Conservation (phyloP, 2,888 invertebrate genomes). For the Linnaemya vulpina region DNA sequence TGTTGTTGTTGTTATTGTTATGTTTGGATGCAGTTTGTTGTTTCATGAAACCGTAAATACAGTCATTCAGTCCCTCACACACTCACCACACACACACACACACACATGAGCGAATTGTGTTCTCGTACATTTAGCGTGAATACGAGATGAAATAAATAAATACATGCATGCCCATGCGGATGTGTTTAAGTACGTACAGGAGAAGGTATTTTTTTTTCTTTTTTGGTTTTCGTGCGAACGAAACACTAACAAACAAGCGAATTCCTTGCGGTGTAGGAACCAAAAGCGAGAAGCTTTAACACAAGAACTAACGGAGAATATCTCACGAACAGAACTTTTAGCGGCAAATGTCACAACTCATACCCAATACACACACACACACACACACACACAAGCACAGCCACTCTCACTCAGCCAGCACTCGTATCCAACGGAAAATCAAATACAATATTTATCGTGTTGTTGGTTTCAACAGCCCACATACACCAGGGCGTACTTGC, state of each 20-base stretch:
- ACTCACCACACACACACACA: constrained; percentile 13
- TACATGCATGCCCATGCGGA: too few species aligned
- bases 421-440: neutral
- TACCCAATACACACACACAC: neutral
- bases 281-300: constrained; percentile 40
- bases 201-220: too few species aligned
- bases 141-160: neutral
- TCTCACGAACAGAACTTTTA: constrained; percentile 41
- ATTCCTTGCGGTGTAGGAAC: constrained; percentile 51
- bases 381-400: neutral
- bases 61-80: constrained; percentile 5
- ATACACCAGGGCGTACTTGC: neutral
- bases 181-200: neutral
- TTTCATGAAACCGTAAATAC: constrained; percentile 24
- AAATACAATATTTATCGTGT: neutral
- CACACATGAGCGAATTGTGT: neutral
- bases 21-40: constrained; percentile 65
- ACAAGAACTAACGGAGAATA: constrained; percentile 50
- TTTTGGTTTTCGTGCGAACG: neutral
- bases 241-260: constrained; percentile 26
- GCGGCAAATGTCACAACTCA: constrained; percentile 56
- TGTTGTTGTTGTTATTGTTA: constrained; percentile 28
- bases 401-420: constrained; percentile 11
- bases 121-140: neutral
- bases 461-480: constrained; percentile 23